Conservation (phyloP, 2,888 invertebrate genomes). For the Caenorhabditis sulstoni region DNA sequence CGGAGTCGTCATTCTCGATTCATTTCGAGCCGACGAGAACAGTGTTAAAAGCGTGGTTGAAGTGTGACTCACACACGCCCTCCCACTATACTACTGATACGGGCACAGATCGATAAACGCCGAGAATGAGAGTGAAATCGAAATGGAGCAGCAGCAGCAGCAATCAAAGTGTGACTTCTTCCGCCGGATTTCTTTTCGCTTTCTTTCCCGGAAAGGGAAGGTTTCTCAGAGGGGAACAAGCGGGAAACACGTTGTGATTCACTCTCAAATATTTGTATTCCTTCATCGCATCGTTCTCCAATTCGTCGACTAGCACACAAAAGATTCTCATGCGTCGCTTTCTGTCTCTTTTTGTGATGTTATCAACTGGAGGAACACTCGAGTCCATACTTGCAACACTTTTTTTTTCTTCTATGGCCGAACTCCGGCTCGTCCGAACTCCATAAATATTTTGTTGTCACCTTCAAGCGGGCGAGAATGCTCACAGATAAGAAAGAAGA, state of each 20-base stretch:
- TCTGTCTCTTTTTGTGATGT: neutral
- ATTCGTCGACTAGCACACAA: slow-evolving; percentile 13
- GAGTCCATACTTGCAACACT: too few species aligned
- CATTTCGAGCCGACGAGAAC: slow-evolving; percentile 7
- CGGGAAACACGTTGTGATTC: slow-evolving; percentile 36
- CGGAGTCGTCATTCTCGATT: slow-evolving; percentile 46
- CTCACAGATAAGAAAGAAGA: too few species aligned
- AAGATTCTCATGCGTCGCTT: slow-evolving; percentile 12
- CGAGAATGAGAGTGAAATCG: slow-evolving; percentile 10
- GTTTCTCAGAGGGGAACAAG: slow-evolving; percentile 8
- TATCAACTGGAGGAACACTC: too few species aligned
- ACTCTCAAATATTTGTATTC: slow-evolving; percentile 48
- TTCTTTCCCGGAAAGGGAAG: neutral
- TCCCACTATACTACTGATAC: slow-evolving; percentile 56
- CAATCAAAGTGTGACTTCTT: neutral
- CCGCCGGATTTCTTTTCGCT: neutral
- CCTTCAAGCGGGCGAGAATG: too few species aligned
- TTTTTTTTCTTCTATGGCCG: neutral
- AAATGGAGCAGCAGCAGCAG: neutral
- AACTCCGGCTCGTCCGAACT: too few species aligned
- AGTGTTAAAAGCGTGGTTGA: slow-evolving; percentile 29
- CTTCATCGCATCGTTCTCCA: slow-evolving; percentile 18
- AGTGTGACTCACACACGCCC: slow-evolving; percentile 38
- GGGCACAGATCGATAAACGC: slow-evolving; percentile 52
- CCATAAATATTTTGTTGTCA: too few species aligned